Evolutionary conservation across 2,113 vertebrate species (phyloP).

Genomic region (Chaetops frenatus): DNA sequence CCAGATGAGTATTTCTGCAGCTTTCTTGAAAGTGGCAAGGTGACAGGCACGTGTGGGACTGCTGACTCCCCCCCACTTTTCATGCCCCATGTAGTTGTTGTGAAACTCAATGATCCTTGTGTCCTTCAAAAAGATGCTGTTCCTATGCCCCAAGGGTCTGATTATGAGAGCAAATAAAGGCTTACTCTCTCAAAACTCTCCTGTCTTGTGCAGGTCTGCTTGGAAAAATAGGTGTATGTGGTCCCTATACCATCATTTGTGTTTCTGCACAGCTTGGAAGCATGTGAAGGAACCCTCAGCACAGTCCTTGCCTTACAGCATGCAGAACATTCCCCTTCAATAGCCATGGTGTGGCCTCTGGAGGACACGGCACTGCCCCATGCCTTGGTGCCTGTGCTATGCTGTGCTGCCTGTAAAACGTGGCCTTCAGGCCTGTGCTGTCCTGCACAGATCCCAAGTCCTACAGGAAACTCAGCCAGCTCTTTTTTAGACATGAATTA

Average conservation of each 20-base stretch:
- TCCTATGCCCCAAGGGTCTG: background rate
- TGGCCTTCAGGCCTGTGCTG: background rate
- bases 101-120: background rate
- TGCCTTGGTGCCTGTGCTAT: background rate
- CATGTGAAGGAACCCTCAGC: background rate
- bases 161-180: background rate
- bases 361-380: background rate
- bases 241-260: background rate
- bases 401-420: background rate
- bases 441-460: background rate
- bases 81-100: background rate
- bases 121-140: background rate
- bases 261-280: background rate
- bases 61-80: background rate
- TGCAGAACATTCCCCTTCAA: background rate
- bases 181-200: background rate
- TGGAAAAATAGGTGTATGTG: background rate
- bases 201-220: background rate
- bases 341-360: background rate
- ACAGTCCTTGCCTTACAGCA: background rate
- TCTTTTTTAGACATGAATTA: background rate
- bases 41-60: background rate
- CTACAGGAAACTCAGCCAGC: background rate
- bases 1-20: background rate
- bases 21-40: background rate